These are phyloP conservation scores for Plagodis pulveraria DNA, from an alignment of 2,888 invertebrate genomes.

Conservation along the genomic window DNA sequence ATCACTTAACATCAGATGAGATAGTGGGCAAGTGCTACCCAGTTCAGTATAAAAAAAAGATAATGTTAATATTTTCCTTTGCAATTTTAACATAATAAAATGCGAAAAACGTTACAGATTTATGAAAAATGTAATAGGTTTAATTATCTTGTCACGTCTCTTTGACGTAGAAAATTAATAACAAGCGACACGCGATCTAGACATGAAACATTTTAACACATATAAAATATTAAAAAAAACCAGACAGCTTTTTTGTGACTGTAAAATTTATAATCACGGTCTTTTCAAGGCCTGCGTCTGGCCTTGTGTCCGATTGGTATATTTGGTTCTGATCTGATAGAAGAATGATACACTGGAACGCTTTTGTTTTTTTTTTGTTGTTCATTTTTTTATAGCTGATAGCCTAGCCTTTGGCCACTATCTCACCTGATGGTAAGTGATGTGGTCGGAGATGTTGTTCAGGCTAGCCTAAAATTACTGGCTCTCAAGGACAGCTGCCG, in stretches of 20 bases:
- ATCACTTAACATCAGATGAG: too few species aligned
- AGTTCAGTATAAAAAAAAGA: too few species aligned
- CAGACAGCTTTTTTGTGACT: conserved; percentile 2
- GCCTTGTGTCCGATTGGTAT: conserved; percentile 3
- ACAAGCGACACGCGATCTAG: conserved; percentile 7
- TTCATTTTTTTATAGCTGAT: too few species aligned
- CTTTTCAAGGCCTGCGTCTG: not conserved
- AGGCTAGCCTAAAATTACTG: too few species aligned
- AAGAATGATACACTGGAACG: not conserved
- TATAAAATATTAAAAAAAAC: conserved; percentile 1
- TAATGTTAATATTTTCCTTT: too few species aligned
- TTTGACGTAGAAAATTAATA: conserved; percentile 16
- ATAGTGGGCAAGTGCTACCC: too few species aligned
- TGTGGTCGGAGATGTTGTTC: too few species aligned
- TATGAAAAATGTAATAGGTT: not conserved
- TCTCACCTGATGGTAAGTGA: too few species aligned
- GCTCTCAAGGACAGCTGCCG: too few species aligned
- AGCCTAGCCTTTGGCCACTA: too few species aligned
- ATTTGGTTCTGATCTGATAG: not conserved
- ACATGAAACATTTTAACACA: conserved; percentile 16
- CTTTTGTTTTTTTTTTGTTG: too few species aligned
- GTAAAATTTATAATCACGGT: not conserved
- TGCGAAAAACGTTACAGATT: not conserved
- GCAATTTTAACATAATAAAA: too few species aligned
- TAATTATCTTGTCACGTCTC: conserved; percentile 14